A percentile compares a stretch with the other conserved stretches of the same genome.
These are phyloP conservation scores for Heterocephalus glaber DNA, from an alignment of 2,113 vertebrate species.

Conservation along the genomic window DNA sequence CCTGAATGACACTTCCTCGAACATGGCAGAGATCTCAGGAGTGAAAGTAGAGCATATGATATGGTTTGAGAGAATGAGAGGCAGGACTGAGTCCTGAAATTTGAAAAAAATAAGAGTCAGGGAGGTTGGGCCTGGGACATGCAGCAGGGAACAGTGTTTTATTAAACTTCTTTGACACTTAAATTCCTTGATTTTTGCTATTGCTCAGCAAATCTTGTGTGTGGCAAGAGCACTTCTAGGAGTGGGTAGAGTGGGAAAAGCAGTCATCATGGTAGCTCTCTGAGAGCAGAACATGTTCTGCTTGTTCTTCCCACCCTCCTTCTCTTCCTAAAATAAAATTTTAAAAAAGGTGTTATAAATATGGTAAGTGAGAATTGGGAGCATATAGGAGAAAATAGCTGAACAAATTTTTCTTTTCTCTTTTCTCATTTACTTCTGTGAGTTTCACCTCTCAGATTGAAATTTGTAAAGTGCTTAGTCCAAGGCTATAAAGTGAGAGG, in stretches of 20 bases:
- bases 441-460: neutral
- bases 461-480: neutral
- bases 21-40: neutral
- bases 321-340: neutral
- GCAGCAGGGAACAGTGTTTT: rapidly evolving
- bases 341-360: neutral
- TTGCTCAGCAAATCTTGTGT: neutral
- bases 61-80: neutral
- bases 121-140: neutral
- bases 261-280: no score
- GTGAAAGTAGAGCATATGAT: neutral
- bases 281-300: neutral
- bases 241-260: neutral
- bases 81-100: neutral
- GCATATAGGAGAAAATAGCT: neutral
- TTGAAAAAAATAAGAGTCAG: neutral
- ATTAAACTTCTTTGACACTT: neutral
- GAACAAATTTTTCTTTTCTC: neutral
- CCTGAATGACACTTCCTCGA: neutral
- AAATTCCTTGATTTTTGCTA: neutral
- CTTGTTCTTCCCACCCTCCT: neutral
- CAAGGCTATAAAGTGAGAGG: neutral
- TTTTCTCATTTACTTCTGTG: neutral
- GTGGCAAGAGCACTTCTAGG: neutral
- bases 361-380: neutral